These are phyloP conservation scores for Notospermus geniculatus DNA, from an alignment of 1,140 invertebrate genomes.

Conservation along the genomic window DNA sequence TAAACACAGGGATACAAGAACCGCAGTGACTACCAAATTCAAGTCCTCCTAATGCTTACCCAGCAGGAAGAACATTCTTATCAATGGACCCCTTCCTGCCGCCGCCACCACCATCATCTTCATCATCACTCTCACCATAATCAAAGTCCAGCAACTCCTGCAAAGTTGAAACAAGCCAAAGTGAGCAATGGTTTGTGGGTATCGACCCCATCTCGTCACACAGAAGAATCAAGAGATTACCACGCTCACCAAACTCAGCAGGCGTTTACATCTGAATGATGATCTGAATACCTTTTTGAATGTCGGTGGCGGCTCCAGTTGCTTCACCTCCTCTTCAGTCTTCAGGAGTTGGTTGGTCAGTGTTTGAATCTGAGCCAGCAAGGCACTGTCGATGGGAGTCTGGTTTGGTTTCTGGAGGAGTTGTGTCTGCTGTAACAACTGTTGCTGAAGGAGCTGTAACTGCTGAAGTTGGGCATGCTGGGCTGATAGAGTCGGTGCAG, in stretches of 20 bases:
- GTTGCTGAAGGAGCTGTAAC: conserved; percentile 50
- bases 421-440: conserved; percentile 49
- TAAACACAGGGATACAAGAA: too few species aligned
- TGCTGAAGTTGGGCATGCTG: conserved; percentile 53
- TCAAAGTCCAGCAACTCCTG: conserved; percentile 80
- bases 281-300: conserved; percentile 1
- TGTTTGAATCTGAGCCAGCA: conserved; percentile 53
- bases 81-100: conserved; percentile 20
- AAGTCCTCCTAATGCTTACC: conserved; percentile 27
- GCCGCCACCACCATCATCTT: conserved; percentile 57
- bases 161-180: conserved; percentile 43
- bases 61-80: conserved; percentile 13
- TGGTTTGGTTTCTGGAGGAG: conserved; percentile 15
- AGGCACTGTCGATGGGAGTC: conserved; percentile 47
- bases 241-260: too few species aligned
- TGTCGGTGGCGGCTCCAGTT: conserved; percentile 10
- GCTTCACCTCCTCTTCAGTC: conserved; percentile 23
- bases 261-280: conserved; percentile 13
- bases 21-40: too few species aligned
- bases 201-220: too few species aligned
- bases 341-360: conserved; percentile 53
- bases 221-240: too few species aligned
- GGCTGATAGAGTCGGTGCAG: conserved; percentile 34
- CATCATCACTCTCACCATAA: conserved; percentile 80
- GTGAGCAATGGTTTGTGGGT: too few species aligned